A percentile compares a stretch with the other conserved stretches of the same genome.
These are phyloP conservation scores for Equus quagga DNA, from an alignment of 2,113 vertebrate genomes.

Conservation along the genomic window DNA sequence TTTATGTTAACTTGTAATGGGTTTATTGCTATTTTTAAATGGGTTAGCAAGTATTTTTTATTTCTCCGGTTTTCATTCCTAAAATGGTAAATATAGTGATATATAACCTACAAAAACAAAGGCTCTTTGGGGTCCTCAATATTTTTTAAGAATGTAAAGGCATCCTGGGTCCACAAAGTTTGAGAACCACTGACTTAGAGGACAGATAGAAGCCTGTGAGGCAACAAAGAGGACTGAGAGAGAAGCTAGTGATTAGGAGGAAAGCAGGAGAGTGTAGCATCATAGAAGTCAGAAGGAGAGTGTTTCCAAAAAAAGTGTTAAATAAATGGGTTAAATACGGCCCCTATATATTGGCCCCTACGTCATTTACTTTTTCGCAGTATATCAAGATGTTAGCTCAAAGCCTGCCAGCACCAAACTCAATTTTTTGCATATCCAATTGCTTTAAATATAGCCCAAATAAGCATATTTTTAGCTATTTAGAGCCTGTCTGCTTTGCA, in stretches of 20 bases:
- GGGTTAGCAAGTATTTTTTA: background rate
- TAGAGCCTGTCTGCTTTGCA: background rate
- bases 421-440: background rate
- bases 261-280: background rate
- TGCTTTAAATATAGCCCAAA: background rate
- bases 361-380: background rate
- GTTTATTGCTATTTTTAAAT: background rate
- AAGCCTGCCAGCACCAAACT: background rate
- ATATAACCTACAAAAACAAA: background rate
- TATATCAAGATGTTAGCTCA: background rate
- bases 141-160: background rate
- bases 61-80: background rate
- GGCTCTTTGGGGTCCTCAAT: background rate
- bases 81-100: background rate
- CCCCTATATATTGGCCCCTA: fast-evolving
- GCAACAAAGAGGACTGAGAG: background rate
- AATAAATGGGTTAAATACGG: background rate
- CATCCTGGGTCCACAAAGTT: background rate
- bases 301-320: background rate
- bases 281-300: background rate
- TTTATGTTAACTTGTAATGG: background rate
- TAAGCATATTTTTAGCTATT: background rate
- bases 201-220: background rate
- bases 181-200: background rate
- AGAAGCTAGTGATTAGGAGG: background rate